phyloP scores from a whole-genome alignment of 2,888 invertebrate genomes.

The Eupithecia dodoneata region DNA sequence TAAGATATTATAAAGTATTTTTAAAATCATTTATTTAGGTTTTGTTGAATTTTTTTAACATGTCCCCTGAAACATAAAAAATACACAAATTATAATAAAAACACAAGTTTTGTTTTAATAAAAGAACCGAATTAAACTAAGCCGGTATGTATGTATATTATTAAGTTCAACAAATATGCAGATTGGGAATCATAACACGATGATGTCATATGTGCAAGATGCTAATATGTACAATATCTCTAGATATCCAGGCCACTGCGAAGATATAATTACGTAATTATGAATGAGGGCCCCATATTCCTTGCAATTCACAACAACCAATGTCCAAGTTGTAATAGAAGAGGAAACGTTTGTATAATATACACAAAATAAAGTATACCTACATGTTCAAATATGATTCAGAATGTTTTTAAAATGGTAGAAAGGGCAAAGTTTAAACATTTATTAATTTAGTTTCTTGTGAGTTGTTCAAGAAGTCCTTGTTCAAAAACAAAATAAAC shows the following conservation, averaged over 20 bases:
- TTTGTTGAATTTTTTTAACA: no score
- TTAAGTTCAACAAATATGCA: constrained; percentile 1
- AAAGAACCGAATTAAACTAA: no score
- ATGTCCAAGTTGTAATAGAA: background rate
- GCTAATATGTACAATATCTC: constrained; percentile 1
- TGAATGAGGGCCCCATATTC: background rate
- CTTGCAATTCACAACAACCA: background rate
- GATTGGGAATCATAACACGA: background rate
- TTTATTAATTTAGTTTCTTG: background rate
- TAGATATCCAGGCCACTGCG: constrained; percentile 7
- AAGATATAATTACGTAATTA: background rate
- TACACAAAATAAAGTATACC: background rate
- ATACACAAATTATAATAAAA: no score
- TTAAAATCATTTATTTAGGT: no score
- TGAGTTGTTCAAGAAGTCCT: background rate
- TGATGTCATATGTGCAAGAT: constrained; percentile 16
- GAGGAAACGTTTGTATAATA: background rate
- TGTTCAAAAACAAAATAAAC: background rate
- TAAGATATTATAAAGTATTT: background rate
- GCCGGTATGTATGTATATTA: no score
- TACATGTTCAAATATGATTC: background rate
- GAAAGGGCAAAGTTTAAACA: background rate
- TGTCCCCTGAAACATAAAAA: no score
- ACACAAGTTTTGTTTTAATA: no score
- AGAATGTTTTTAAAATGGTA: background rate